Conservation (phyloP, 2,797 vertebrate species). For the Acipenser ruthenus region DNA sequence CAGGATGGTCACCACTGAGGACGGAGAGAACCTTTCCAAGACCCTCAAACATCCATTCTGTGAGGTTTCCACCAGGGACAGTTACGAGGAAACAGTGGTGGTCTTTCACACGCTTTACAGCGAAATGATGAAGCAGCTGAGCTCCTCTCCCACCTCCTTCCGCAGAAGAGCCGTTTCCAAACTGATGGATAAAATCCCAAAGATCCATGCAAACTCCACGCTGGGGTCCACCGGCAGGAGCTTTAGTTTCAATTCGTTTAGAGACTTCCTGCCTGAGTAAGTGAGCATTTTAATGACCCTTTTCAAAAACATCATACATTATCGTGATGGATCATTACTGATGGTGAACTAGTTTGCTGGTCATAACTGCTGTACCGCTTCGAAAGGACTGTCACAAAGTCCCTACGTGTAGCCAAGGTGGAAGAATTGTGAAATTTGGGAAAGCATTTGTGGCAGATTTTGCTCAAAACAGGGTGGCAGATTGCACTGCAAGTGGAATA, state of each 20-base stretch:
- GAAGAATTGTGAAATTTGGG: too few species aligned
- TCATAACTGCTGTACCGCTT: too few species aligned
- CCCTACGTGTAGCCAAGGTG: too few species aligned
- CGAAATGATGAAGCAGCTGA: constrained; percentile 51
- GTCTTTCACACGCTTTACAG: constrained; percentile 56
- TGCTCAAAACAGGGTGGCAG: too few species aligned
- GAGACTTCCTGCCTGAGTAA: constrained; percentile 63
- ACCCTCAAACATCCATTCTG: constrained; percentile 55
- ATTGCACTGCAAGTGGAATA: too few species aligned
- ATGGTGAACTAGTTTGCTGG: too few species aligned
- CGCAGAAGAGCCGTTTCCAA: constrained; percentile 56
- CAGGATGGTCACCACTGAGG: constrained; percentile 59
- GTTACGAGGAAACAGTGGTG: constrained; percentile 53
- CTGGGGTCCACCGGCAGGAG: constrained; percentile 43
- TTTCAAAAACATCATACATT: too few species aligned
- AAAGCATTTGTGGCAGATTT: too few species aligned
- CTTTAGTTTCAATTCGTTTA: constrained; percentile 64
- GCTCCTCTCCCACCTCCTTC: constrained; percentile 48
- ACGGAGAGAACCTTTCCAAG: constrained; percentile 50
- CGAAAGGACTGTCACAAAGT: too few species aligned
- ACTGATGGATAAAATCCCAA: constrained; percentile 66
- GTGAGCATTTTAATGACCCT: background rate
- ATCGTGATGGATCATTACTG: too few species aligned
- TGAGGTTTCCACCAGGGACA: constrained; percentile 62
- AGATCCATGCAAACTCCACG: constrained; percentile 53